Percentiles rank a stretch among this genome's conserved stretches.
Conservation (phyloP, 2,797 vertebrate genomes). For the Pseudomugil tenellus region DNA sequence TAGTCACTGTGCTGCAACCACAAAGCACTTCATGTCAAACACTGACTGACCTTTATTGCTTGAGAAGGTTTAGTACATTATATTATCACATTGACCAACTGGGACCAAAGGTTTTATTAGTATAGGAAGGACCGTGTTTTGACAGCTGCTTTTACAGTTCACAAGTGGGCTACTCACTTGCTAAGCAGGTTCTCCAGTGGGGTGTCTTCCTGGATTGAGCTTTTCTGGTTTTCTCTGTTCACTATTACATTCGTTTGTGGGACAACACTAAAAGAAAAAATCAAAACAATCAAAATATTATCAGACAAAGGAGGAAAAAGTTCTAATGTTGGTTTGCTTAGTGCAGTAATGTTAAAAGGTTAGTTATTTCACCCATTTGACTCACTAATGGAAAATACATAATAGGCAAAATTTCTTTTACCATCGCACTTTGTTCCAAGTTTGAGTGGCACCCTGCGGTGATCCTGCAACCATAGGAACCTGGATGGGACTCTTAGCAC, state of each 20-base stretch:
- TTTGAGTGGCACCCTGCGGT: slow-evolving; percentile 96
- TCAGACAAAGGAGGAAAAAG: neutral
- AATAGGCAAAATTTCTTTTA: slow-evolving; percentile 67
- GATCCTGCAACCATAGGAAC: slow-evolving; percentile 99
- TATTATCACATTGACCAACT: neutral
- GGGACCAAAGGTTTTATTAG: neutral
- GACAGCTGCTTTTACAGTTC: neutral
- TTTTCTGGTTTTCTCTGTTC: slow-evolving; percentile 92
- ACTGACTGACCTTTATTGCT: neutral
- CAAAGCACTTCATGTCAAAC: neutral
- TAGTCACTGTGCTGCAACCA: slow-evolving; percentile 85
- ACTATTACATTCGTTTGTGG: slow-evolving; percentile 98
- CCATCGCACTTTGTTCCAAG: slow-evolving; percentile 99
- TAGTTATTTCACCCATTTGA: neutral
- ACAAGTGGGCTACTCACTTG: slow-evolving; percentile 87
- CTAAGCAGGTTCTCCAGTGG: slow-evolving; percentile 95
- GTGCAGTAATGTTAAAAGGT: neutral
- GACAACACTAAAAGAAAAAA: slow-evolving; percentile 86
- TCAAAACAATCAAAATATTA: slow-evolving; percentile 19
- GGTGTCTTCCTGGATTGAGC: slow-evolving; percentile 86
- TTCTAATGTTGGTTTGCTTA: neutral
- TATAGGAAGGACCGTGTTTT: too few species aligned
- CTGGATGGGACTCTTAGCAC: slow-evolving; percentile 94
- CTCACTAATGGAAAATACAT: neutral
- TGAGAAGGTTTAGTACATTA: neutral